Base-by-base conservation (phyloP, 1,140 invertebrate genomes). In the Scaptodrosophila lebanonensis region DNA sequence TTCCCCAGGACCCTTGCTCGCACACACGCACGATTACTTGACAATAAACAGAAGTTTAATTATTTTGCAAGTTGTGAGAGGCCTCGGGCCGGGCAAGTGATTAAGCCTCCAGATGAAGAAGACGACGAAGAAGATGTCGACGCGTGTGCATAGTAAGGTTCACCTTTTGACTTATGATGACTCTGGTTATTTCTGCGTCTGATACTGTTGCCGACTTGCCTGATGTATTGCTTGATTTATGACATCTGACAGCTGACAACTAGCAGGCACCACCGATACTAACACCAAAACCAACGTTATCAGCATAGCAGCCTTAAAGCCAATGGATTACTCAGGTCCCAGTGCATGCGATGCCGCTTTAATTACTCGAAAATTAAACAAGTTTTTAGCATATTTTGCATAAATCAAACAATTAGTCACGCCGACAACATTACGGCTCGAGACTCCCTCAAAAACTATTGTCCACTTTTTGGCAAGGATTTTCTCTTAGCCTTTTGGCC, bases 41-140 rank as follows among this genome's bases (percentile, higher is more conserved):
- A 76, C 66, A 70, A 82, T 82, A 82, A 75, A 75, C 75, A 82
- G 69, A 82, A 82, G 69, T 82, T 82, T 82, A 82, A 82, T 82
- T 82, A 82, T 82, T 82, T 73, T 57, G 65, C 75, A 49, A 66
- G 70, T 47, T 40, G 51, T 30, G 12, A 20, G n/a, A n/a, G 30
- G n/a, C 36, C 44, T 3, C n/a, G 30, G 49, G 60, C 15, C 52
- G 47, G 40, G 54, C 45, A 54, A 48, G 50, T 61, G 52, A 66
- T 76, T 73, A 66, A 69, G 68, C 48, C 68, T 38, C 22, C 22
- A 25, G 3, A 25, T n/a, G 22, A 25, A 25, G 22, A 25, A 25
- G 8, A n/a, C n/a, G n/a, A n/a, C n/a, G n/a, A n/a, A n/a, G n/a
- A n/a, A n/a, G n/a, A n/a, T n/a, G n/a, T n/a, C n/a, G n/a, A n/a